Evolutionary conservation across 2,888 invertebrate genomes (phyloP).

Genomic region (Ceriagrion tenellum): DNA sequence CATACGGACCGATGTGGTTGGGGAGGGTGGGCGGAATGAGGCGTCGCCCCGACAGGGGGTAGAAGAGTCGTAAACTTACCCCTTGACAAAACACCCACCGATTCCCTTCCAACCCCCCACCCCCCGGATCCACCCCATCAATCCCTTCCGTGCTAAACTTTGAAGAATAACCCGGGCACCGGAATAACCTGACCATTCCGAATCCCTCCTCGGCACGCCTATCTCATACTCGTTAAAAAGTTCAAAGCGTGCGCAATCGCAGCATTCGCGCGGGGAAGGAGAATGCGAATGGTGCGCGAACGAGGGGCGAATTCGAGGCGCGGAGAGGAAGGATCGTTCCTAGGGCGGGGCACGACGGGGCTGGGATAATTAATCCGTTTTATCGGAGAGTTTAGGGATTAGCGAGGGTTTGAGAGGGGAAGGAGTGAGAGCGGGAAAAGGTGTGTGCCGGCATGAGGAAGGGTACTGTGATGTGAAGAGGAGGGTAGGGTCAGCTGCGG

Average conservation of each 20-base stretch:
- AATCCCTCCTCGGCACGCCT: neutral
- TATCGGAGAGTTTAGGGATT: slow-evolving; percentile 36
- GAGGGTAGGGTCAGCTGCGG: neutral
- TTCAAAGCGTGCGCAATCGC: neutral
- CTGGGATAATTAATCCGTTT: slow-evolving; percentile 59
- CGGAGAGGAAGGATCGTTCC: neutral
- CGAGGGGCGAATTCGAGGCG: neutral
- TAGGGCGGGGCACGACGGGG: neutral
- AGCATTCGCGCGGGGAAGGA: neutral
- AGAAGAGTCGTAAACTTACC: neutral
- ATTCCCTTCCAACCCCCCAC: neutral
- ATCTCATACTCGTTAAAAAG: neutral
- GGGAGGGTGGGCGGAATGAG: neutral
- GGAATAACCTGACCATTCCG: neutral
- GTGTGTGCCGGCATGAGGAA: neutral
- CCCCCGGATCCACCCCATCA: too few species aligned
- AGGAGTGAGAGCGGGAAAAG: neutral
- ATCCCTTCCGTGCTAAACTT: too few species aligned
- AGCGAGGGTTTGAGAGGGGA: neutral
- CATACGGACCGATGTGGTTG: neutral
- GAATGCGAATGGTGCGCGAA: neutral
- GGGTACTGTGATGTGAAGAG: neutral
- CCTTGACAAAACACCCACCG: neutral
- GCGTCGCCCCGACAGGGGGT: neutral
- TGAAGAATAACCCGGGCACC: neutral